A percentile compares a stretch with the other conserved stretches of the same genome.
These are phyloP conservation scores for Lycocorax pyrrhopterus DNA, from an alignment of 2,113 vertebrate species.

Conservation along the genomic window DNA sequence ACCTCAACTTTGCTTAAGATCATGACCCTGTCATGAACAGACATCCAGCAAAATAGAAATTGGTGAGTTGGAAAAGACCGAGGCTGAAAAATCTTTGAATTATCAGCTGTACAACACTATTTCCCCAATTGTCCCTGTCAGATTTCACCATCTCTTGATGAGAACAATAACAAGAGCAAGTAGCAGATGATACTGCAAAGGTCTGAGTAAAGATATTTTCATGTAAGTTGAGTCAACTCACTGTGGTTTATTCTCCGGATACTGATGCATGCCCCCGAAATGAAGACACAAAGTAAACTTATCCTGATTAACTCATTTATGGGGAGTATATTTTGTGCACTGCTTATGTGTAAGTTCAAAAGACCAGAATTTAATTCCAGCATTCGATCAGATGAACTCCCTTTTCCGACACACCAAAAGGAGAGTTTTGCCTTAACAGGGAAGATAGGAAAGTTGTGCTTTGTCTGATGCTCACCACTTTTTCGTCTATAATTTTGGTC, in stretches of 20 bases:
- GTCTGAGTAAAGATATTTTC: not conserved
- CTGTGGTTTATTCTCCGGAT: not conserved
- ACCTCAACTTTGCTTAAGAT: not conserved
- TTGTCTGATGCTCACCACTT: not conserved
- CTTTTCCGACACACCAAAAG: not conserved
- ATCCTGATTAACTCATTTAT: not conserved
- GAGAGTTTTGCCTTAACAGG: not conserved
- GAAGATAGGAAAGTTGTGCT: not conserved
- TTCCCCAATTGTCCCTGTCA: not conserved
- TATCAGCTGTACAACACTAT: not conserved
- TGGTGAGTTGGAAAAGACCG: not conserved
- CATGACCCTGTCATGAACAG: not conserved
- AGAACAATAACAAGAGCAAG: not conserved
- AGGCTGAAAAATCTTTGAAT: not conserved
- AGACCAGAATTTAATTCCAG: not conserved
- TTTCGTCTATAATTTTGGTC: not conserved
- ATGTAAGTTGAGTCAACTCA: not conserved
- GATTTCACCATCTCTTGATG: not conserved
- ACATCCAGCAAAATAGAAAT: not conserved
- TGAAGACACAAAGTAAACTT: not conserved
- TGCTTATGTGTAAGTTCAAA: not conserved
- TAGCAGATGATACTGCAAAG: not conserved
- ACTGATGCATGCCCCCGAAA: not conserved
- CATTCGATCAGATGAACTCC: accelerated
- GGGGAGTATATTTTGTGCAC: not conserved